Conservation (phyloP, 2,113 vertebrate species). For the Paramormyrops kingsleyae region DNA sequence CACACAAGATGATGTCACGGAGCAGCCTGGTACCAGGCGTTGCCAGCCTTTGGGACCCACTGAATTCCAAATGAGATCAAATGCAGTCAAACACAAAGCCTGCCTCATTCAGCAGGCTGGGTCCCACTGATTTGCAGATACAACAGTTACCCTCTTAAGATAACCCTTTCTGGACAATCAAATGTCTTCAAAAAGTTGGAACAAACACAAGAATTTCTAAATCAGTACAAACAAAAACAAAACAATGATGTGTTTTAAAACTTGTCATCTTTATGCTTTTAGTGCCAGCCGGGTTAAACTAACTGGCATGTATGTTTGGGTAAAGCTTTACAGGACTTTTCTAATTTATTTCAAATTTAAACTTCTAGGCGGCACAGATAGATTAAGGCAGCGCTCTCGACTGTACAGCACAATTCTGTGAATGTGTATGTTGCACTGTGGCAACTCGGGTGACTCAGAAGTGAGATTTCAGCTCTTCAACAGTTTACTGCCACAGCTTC, state of each 20-base stretch:
- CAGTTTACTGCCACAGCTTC: not conserved
- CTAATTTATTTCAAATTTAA: not conserved
- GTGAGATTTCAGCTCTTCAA: not conserved
- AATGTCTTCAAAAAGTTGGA: not conserved
- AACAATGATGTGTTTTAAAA: not conserved
- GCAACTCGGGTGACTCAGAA: not conserved
- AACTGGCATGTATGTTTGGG: not conserved
- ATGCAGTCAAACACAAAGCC: not conserved
- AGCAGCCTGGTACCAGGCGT: constrained; percentile 10
- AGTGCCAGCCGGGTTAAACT: not conserved
- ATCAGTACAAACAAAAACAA: not conserved
- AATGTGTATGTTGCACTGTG: not conserved
- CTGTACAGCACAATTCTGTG: not conserved
- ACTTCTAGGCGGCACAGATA: not conserved
- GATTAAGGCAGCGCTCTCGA: not conserved
- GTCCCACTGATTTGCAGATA: not conserved
- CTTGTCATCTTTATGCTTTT: not conserved
- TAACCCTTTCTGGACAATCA: not conserved
- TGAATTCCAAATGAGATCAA: not conserved
- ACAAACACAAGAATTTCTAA: not conserved
- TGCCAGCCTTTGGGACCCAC: not conserved
- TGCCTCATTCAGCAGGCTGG: not conserved
- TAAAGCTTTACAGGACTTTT: not conserved
- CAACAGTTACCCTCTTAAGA: not conserved
- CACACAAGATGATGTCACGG: not conserved